Conservation (phyloP, 23 tunicate genomes). For the Halocynthia aurantium region DNA sequence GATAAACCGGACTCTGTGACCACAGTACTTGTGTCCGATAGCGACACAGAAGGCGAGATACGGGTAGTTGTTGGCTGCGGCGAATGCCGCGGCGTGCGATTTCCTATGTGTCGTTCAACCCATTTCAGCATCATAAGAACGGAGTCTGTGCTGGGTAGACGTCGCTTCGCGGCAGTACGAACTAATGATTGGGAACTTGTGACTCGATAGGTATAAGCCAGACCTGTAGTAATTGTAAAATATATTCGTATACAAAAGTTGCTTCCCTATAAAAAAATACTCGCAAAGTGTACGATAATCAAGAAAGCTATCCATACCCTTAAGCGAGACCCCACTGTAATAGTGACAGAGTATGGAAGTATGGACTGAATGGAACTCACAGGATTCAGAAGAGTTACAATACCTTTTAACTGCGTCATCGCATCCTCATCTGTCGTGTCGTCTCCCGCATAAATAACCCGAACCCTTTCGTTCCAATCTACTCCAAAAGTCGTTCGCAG, state of each 20-base stretch:
- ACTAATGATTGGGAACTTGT: conserved; percentile 1
- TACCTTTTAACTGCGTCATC: conserved; percentile 18
- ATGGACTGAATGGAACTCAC: too few species aligned
- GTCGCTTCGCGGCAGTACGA: conserved; percentile 16
- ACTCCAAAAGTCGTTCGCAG: conserved; percentile 21
- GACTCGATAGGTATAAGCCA: conserved; percentile 21
- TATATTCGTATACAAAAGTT: too few species aligned
- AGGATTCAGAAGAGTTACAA: too few species aligned
- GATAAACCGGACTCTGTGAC: too few species aligned
- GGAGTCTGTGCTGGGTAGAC: conserved; percentile 22
- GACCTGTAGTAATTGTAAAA: conserved; percentile 1
- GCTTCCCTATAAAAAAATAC: too few species aligned
- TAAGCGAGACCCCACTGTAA: too few species aligned
- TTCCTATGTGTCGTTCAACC: conserved; percentile 16
- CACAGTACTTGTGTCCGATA: too few species aligned
- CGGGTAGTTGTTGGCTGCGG: neutral
- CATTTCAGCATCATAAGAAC: conserved; percentile 21
- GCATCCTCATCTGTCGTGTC: conserved; percentile 25
- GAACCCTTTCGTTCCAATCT: conserved; percentile 24
- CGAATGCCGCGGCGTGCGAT: neutral
- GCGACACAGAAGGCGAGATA: neutral
- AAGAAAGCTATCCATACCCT: too few species aligned
- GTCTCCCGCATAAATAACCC: conserved; percentile 24
- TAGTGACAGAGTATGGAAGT: too few species aligned
- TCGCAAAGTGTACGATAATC: too few species aligned